Base-by-base conservation (phyloP, 2,113 vertebrate species). In the Vulpes ferrilata region DNA sequence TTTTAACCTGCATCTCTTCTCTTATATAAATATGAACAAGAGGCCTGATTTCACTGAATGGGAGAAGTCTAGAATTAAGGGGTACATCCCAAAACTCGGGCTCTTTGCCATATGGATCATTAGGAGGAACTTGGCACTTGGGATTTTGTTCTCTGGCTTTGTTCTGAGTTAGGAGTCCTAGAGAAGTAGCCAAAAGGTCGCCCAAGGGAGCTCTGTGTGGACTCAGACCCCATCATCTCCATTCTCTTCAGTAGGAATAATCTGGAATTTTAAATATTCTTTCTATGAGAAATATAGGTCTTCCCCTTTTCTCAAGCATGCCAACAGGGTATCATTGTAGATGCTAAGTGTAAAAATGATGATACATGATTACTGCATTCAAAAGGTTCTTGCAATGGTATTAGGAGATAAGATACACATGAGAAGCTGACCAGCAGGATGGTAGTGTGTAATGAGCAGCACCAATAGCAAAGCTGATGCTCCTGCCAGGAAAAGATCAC, bases 281-380 rank as follows among this genome's bases (percentile, higher is more conserved):
- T 78, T 76, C 5, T 71, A 20, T 32, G 25, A 96, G 73, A 88
- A 62, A 55, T 78, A 43, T 0, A 93, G 51, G 8, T 55, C 20
- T 71, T 96, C 16, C 55, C 38, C 35, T 74, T 43, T 90, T 69
- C 53, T 71, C 19, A 82, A 76, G 65, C 20, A 57, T 83, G 35
- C 38, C 48, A 89, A 30, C 6, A 57, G 9, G 2, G 22, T 19
- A 91, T 81, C 83, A 59, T 57, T 95, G 74, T 60, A 73, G 71
- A 76, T 87, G 55, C 19, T 94, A 89, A 96, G 15, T 62, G 86
- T 80, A 60, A 71, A 88, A 74, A 69, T 65, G 43, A 64, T 59
- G 67, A 64, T 43, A 76, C 43, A 53, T 80, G 62, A 25, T 57
- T 94, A 12, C 43, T 92, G 32, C 17, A n/a, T 93, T 88, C 30